A percentile compares a stretch with the other conserved stretches of the same genome.
phyloP scores from a whole-genome alignment of 2,797 vertebrate genomes.

The Girardinus metallicus region DNA sequence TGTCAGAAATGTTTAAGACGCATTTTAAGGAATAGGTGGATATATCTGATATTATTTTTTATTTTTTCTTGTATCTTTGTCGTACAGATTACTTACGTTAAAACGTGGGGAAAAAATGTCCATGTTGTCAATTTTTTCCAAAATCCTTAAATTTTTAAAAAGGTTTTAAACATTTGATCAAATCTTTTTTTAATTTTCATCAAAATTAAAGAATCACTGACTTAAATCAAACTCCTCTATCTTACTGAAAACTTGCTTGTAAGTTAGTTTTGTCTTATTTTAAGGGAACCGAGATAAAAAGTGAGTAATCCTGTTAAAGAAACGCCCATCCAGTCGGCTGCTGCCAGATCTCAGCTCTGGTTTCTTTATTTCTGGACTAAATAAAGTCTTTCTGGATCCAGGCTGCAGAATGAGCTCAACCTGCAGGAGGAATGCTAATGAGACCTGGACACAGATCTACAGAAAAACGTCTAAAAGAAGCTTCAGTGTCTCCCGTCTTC shows the following conservation, averaged over 20 bases:
- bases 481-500: not conserved
- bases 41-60: not conserved
- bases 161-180: no score
- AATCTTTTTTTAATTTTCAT: no score
- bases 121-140: no score
- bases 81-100: no score
- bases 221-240: no score
- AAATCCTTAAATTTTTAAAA: no score
- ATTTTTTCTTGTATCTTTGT: not conserved
- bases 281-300: no score
- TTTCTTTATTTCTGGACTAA: not conserved
- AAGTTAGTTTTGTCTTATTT: no score
- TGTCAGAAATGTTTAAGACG: no score
- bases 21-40: not conserved
- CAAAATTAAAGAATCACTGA: no score
- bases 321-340: not conserved
- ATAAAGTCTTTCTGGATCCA: not conserved
- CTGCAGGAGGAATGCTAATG: constrained; percentile 1
- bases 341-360: not conserved
- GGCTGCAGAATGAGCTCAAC: not conserved
- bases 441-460: not conserved
- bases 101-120: no score
- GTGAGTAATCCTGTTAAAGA: not conserved
- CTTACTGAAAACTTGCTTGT: no score
- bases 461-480: not conserved